phyloP scores from a whole-genome alignment of 2,113 vertebrate species.

The Tragelaphus strepsiceros region DNA sequence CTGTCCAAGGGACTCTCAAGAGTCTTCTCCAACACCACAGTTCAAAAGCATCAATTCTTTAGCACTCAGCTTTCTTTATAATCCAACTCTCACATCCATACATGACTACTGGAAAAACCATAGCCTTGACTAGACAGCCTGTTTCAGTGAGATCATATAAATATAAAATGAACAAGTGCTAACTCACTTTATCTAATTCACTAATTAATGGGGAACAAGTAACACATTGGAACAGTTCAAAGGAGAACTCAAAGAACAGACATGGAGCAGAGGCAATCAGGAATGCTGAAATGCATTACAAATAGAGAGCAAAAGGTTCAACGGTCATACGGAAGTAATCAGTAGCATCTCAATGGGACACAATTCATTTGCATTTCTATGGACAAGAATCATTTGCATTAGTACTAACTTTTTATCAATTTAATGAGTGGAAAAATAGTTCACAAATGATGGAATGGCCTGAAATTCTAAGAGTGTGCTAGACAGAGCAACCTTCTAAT shows the following conservation, averaged over 20 bases:
- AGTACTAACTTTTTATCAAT: not conserved
- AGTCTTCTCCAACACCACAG: not conserved
- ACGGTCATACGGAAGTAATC: not conserved
- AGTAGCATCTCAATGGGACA: not conserved
- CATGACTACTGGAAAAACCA: not conserved
- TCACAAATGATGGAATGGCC: not conserved
- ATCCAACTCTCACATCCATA: not conserved
- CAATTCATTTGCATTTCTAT: not conserved
- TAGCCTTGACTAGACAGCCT: not conserved
- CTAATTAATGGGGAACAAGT: not conserved
- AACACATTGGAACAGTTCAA: not conserved
- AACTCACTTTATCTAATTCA: not conserved
- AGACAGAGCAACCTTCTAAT: not conserved
- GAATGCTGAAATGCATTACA: not conserved
- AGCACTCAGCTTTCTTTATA: not conserved
- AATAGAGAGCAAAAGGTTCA: not conserved
- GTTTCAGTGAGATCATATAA: not conserved
- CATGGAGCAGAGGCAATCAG: rapidly evolving
- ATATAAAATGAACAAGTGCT: not conserved
- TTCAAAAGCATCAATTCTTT: not conserved
- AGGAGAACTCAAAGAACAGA: not conserved
- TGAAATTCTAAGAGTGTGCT: not conserved
- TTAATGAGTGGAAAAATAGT: not conserved
- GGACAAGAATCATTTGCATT: not conserved
- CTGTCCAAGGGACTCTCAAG: not conserved